Evolutionary conservation across 2,113 vertebrate genomes (phyloP).

Genomic region (Thalassoma bifasciatum): DNA sequence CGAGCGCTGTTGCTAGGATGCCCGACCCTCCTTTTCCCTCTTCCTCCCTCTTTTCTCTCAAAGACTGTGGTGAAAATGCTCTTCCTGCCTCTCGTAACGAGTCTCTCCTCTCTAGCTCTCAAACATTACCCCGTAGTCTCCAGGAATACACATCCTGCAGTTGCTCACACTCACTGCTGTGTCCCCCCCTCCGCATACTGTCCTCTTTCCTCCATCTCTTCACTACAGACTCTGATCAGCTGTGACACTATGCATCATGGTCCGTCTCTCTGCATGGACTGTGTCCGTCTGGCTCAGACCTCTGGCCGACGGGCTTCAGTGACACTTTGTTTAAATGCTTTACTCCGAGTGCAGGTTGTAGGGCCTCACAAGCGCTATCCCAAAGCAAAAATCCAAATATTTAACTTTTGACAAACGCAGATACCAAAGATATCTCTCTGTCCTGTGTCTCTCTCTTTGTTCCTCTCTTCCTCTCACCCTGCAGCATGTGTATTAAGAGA

Average conservation of each 20-base stretch:
- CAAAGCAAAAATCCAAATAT: conserved; percentile 99
- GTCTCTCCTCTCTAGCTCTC: conserved; percentile 53
- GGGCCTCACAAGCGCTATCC: conserved; percentile 98
- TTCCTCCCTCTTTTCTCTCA: conserved; percentile 12
- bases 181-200: not conserved
- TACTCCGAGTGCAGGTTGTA: conserved; percentile 91
- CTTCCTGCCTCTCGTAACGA: conserved; percentile 52
- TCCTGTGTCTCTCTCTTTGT: conserved; percentile 73
- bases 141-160: conserved; percentile 64
- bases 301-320: conserved; percentile 85
- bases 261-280: conserved; percentile 90
- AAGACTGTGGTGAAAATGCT: conserved; percentile 55
- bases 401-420: conserved; percentile 99
- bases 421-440: conserved; percentile 98
- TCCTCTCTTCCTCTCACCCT: conserved; percentile 84
- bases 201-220: conserved; percentile 39
- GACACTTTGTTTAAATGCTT: conserved; percentile 87
- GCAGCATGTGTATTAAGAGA: conserved; percentile 98
- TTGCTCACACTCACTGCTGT: conserved; percentile 52
- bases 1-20: conserved; percentile 70
- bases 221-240: conserved; percentile 85
- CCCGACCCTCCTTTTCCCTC: not conserved
- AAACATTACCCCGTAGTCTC: conserved; percentile 57
- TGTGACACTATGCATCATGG: conserved; percentile 98
- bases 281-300: conserved; percentile 83